Evolutionary conservation across 2,888 invertebrate genomes (phyloP).

Genomic region (Troides aeacus): DNA sequence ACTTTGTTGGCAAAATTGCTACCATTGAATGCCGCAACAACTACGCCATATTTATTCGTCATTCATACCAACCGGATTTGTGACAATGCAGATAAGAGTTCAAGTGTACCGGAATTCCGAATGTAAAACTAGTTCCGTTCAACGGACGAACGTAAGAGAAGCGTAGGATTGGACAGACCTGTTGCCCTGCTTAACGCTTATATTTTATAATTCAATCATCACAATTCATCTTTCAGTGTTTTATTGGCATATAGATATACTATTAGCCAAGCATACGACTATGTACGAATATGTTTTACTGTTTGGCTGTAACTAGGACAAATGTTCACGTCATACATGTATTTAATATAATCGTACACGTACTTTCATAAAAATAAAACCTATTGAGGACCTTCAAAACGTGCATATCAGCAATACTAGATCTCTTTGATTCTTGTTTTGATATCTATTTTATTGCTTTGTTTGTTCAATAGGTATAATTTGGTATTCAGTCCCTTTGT

Average conservation of each 20-base stretch:
- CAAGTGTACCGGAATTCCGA: slow-evolving; percentile 31
- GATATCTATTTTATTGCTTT: slow-evolving; percentile 13
- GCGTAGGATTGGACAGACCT: slow-evolving; percentile 4
- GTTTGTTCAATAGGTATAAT: slow-evolving; percentile 16
- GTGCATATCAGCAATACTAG: background rate
- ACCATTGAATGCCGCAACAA: slow-evolving; percentile 4
- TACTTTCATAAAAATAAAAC: background rate
- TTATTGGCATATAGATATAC: background rate
- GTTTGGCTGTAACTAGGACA: background rate
- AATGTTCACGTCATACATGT: background rate
- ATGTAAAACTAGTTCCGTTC: slow-evolving; percentile 31
- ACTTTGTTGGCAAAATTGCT: slow-evolving; percentile 8
- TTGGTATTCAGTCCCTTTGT: slow-evolving; percentile 15
- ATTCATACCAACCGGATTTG: slow-evolving; percentile 28
- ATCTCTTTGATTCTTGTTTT: slow-evolving; percentile 11
- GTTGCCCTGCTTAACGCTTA: background rate
- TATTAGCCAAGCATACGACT: background rate
- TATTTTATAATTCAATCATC: too few relatives aligned
- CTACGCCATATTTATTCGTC: slow-evolving; percentile 27
- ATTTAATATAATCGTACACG: background rate
- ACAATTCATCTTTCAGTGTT: too few relatives aligned
- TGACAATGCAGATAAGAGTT: slow-evolving; percentile 29
- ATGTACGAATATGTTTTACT: too few relatives aligned
- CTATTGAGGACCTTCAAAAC: slow-evolving; percentile 9
- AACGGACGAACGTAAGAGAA: slow-evolving; percentile 22